Base-by-base conservation (phyloP, 2,113 vertebrate species). In the Mystacornis crossleyi region DNA sequence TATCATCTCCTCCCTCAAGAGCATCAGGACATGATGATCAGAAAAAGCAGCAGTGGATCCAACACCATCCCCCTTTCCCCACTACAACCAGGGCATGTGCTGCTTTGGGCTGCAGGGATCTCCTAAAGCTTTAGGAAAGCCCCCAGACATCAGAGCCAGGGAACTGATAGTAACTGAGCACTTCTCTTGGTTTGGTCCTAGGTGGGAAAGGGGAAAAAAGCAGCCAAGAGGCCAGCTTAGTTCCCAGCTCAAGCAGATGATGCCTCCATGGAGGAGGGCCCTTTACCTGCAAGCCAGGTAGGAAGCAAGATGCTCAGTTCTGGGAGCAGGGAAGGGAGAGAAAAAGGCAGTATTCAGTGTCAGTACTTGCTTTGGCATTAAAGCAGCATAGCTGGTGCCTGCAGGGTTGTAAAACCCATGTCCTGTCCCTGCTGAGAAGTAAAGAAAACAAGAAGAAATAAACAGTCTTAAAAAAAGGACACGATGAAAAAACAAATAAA, bases 401-500 rank as follows among this genome's bases (percentile, higher is more conserved):
- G 28, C 48, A 79, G 72, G 65, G 48, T 10, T 89, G 53, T 50
- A 83, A 94, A 92, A 67, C 64, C 64, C 82, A 89, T 24, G 67
- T 71, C 69, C 88, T 81, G 33, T 53, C 85, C 88, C 90, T 64
- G 72, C 72, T 78, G 88, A 78, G 72, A 91, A 82, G 14, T 40
- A 24, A 64, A 85, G 33, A 40, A 83, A 72, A 31, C 12, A 87
- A 77, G 72, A 18, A 86, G 47, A 81, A 77, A 81, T 83, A 87
- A 55, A 19, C 4, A 81, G 36, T 61, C n/a, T 71, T 64, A 6
- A 71, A 61, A 91, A 62, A 77, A 57, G 10, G 8, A 82, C 77
- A 88, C 0, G 16, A 67, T 66, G 36, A 90, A 80, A 91, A 91
- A 94, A 83, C 67, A 95, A 96, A 94, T 42, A 73, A 77, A 89